phyloP scores from a whole-genome alignment of 2,113 vertebrate species.

The Sylvicapra grimmia region DNA sequence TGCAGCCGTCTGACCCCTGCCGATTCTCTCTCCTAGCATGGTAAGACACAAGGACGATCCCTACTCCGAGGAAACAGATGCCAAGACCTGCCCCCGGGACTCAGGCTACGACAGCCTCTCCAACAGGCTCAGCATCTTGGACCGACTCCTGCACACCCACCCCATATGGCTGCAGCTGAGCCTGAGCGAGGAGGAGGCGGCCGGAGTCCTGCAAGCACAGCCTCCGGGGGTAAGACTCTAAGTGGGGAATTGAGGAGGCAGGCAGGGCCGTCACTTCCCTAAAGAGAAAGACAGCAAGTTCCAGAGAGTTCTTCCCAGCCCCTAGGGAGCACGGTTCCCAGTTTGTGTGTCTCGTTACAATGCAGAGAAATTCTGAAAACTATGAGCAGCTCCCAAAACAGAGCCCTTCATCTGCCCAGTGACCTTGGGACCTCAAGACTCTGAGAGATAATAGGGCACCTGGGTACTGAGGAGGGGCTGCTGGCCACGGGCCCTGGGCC shows the following conservation, averaged over 20 bases:
- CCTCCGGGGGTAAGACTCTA: slow-evolving; percentile 87
- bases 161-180: slow-evolving; percentile 90
- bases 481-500: not conserved
- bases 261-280: not conserved
- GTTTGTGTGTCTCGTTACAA: not conserved
- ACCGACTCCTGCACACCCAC: slow-evolving; percentile 90
- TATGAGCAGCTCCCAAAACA: not conserved
- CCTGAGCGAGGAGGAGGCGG: slow-evolving; percentile 85
- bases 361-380: not conserved
- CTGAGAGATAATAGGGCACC: not conserved
- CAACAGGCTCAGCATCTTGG: slow-evolving; percentile 90
- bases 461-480: not conserved
- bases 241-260: not conserved
- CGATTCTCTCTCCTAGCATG: slow-evolving; percentile 75
- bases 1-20: not conserved
- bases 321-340: not conserved
- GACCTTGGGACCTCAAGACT: not conserved
- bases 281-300: not conserved
- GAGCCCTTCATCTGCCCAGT: not conserved
- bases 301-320: not conserved
- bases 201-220: slow-evolving; percentile 82
- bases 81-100: slow-evolving; percentile 80
- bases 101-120: slow-evolving; percentile 90
- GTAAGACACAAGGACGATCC: slow-evolving; percentile 83
- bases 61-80: slow-evolving; percentile 79